Evolutionary conservation across 2,113 vertebrate species (phyloP).

Genomic region (Lipotes vexillifer): DNA sequence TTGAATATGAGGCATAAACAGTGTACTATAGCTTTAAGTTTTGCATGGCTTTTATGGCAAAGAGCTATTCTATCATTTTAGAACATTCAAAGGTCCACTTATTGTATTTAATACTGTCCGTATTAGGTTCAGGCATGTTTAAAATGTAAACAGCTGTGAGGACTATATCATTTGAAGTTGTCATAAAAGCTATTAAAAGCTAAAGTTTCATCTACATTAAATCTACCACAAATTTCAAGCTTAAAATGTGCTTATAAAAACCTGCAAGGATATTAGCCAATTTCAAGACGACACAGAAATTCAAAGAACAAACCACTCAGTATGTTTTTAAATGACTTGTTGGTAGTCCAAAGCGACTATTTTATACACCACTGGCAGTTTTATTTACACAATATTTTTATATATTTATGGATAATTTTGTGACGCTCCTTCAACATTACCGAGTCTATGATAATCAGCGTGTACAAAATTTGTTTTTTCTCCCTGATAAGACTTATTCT

Average conservation of each 20-base stretch:
- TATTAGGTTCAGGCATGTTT: constrained; percentile 27
- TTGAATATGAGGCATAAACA: neutral
- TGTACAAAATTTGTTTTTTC: neutral
- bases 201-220: constrained; percentile 61
- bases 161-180: neutral
- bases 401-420: constrained; percentile 30
- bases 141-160: constrained; percentile 25
- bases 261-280: constrained; percentile 10
- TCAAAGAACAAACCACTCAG: neutral
- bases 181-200: constrained; percentile 46
- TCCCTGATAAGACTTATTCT: constrained; percentile 18
- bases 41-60: neutral
- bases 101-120: constrained; percentile 8
- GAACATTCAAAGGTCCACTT: constrained; percentile 16
- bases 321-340: constrained; percentile 5
- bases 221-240: constrained; percentile 17
- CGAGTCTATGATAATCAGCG: constrained; percentile 4
- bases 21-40: neutral
- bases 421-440: constrained; percentile 22
- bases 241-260: neutral
- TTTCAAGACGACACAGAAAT: neutral
- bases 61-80: neutral
- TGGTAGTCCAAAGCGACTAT: constrained; percentile 36
- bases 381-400: constrained; percentile 52
- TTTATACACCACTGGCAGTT: constrained; percentile 14